Evolutionary conservation across 1,140 invertebrate genomes (phyloP).

Genomic region (Arctopsyche grandis): DNA sequence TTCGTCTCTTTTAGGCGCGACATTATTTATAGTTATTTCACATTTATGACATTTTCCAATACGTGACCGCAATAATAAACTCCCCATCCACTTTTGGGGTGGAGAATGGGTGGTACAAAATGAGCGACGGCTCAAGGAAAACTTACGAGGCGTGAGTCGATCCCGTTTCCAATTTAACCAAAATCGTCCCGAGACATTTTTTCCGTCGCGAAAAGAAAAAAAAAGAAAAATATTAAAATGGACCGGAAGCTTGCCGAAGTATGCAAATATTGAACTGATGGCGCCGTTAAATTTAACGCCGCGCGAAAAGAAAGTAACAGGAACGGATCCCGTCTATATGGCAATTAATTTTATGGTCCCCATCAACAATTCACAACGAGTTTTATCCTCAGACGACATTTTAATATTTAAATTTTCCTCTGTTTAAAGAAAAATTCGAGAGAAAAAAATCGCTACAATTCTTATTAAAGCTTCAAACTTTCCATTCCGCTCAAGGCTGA

Average conservation of each 20-base stretch:
- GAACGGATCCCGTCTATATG: conserved; percentile 14
- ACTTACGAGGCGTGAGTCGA: conserved; percentile 21
- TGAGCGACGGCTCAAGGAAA: conserved; percentile 23
- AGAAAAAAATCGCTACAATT: conserved; percentile 1
- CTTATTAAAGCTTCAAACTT: too few species aligned
- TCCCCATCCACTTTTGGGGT: not conserved
- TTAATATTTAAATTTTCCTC: conserved; percentile 5
- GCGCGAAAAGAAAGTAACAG: not conserved
- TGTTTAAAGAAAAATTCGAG: not conserved
- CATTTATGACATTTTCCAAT: conserved; percentile 53
- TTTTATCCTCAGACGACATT: conserved; percentile 4
- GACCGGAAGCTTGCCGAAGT: conserved; percentile 29
- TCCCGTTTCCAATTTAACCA: conserved; percentile 25
- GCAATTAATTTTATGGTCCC: conserved; percentile 30
- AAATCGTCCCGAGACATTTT: conserved; percentile 12
- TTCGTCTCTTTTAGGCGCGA: conserved; percentile 30
- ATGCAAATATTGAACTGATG: conserved; percentile 33
- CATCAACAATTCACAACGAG: conserved; percentile 28
- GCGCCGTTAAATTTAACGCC: conserved; percentile 22
- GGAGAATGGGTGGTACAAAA: not conserved
- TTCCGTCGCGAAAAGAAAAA: not conserved
- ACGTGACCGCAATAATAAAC: conserved; percentile 52
- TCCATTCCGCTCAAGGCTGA: too few species aligned
- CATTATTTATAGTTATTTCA: conserved; percentile 55
- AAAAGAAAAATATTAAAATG: conserved; percentile 26